Conservation (phyloP, 2,888 invertebrate genomes). For the Isoperla grammatica region DNA sequence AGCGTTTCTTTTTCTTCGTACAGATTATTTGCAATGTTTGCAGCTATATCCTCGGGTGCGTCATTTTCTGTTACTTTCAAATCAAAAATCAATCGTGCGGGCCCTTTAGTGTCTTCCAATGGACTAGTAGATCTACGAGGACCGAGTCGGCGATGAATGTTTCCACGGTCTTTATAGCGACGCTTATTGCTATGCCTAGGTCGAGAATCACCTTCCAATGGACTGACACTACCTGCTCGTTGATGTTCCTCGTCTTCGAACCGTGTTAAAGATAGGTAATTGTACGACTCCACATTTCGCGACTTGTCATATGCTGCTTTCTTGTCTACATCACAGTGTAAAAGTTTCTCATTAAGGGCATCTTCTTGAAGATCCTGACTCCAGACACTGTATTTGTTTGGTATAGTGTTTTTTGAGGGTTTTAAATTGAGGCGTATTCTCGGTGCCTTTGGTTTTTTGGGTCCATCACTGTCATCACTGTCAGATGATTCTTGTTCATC, state of each 20-base stretch:
- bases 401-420: not conserved
- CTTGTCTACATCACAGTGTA: constrained; percentile 65
- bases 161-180: constrained; percentile 52
- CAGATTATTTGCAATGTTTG: constrained; percentile 67
- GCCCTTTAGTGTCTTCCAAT: constrained; percentile 46
- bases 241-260: constrained; percentile 38
- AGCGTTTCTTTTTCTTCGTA: constrained; percentile 68
- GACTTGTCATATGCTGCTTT: constrained; percentile 53
- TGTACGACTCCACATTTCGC: constrained; percentile 67
- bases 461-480: constrained; percentile 3
- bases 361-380: constrained; percentile 66
- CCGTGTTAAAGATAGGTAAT: constrained; percentile 12
- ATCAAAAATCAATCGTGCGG: constrained; percentile 54
- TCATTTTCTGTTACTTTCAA: constrained; percentile 50
- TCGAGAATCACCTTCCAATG: not conserved
- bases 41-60: constrained; percentile 55
- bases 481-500: not conserved
- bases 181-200: constrained; percentile 48
- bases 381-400: constrained; percentile 71
- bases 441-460: not conserved
- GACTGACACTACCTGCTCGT: constrained; percentile 21
- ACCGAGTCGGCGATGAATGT: constrained; percentile 48
- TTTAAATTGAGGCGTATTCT: not conserved
- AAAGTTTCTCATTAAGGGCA: constrained; percentile 69
- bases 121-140: constrained; percentile 35